phyloP scores from a whole-genome alignment of 2,888 invertebrate species.

The Noctuana brunneofusca region DNA sequence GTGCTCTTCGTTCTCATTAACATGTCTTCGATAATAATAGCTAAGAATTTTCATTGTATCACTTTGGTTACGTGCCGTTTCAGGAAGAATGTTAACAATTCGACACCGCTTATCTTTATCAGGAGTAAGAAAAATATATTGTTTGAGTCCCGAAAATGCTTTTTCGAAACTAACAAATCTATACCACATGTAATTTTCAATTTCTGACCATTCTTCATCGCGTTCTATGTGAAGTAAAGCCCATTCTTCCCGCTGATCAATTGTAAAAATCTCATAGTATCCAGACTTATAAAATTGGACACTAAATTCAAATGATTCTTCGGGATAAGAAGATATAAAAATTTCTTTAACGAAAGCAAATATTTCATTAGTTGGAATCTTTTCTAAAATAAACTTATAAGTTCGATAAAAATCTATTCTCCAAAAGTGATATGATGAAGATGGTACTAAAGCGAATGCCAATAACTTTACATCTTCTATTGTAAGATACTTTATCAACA shows the following conservation, averaged over 20 bases:
- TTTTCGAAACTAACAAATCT: conserved; percentile 54
- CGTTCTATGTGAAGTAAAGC: neutral
- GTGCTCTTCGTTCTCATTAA: conserved; percentile 58
- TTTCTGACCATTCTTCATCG: neutral
- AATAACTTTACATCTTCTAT: neutral
- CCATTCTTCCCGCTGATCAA: neutral
- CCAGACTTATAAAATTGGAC: neutral
- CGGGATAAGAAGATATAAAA: neutral
- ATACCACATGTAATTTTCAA: conserved; percentile 54
- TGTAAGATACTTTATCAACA: neutral
- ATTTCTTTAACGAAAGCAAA: neutral
- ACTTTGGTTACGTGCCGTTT: conserved; percentile 48
- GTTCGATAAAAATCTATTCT: neutral
- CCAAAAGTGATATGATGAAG: neutral
- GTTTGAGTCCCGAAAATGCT: conserved; percentile 54
- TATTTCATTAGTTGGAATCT: neutral
- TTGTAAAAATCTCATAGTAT: neutral
- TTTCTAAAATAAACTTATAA: neutral
- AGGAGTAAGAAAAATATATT: conserved; percentile 46
- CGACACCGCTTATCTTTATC: conserved; percentile 45
- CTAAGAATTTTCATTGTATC: conserved; percentile 51
- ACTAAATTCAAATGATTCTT: neutral
- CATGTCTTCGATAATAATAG: conserved; percentile 58
- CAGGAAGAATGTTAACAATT: conserved; percentile 49
- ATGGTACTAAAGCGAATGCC: neutral